Percentiles rank a stretch among this genome's conserved stretches.
Conservation (phyloP, 1,140 invertebrate genomes). For the Ceratosolen solmsi region DNA sequence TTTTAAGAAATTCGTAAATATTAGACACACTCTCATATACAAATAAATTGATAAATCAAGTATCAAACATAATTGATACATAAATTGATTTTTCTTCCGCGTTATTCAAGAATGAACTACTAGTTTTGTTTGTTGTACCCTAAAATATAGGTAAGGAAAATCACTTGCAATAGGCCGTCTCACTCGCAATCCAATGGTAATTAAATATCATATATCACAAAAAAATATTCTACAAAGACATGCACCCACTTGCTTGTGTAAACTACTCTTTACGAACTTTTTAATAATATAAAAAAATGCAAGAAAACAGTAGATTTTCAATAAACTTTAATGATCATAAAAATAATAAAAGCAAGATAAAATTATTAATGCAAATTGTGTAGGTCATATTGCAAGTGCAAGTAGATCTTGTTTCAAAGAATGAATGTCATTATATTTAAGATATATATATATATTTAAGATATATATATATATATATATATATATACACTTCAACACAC, state of each 20-base stretch:
- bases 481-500: too few relatives aligned
- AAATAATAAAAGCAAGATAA: not conserved
- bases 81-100: not conserved
- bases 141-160: not conserved
- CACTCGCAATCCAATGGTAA: not conserved
- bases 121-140: not conserved
- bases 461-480: too few relatives aligned
- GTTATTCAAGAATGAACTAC: not conserved
- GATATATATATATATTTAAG: too few relatives aligned
- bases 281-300: not conserved
- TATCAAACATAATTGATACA: not conserved
- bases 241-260: not conserved
- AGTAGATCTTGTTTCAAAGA: conserved; percentile 1
- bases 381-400: not conserved
- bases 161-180: not conserved
- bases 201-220: not conserved
- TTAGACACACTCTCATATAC: conserved; percentile 11
- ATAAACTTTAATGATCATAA: not conserved
- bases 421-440: conserved; percentile 37
- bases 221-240: not conserved
- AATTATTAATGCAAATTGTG: conserved; percentile 2
- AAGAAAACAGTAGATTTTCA: not conserved
- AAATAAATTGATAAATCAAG: not conserved
- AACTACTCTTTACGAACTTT: not conserved
- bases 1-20: conserved; percentile 37